A percentile compares a stretch with the other conserved stretches of the same genome.
Evolutionary conservation across 2,113 vertebrate genomes (phyloP).

Genomic region (Haemorhous mexicanus): DNA sequence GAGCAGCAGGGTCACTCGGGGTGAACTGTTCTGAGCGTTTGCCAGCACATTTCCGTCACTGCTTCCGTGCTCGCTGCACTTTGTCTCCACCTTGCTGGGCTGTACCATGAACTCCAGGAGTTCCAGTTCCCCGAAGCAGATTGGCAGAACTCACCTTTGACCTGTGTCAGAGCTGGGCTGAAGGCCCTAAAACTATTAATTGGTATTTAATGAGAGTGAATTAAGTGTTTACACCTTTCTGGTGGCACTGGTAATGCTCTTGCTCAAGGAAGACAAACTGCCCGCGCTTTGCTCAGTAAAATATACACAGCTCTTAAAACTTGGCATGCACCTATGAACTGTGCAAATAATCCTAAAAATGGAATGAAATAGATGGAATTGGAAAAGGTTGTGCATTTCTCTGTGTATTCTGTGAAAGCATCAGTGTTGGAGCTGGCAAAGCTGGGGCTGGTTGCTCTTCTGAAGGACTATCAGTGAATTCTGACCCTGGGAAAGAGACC

Average conservation of each 20-base stretch:
- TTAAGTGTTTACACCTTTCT: not conserved
- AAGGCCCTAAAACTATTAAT: not conserved
- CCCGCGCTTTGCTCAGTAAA: rapidly evolving
- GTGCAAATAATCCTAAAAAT: not conserved
- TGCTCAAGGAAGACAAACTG: not conserved
- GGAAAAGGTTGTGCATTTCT: too few relatives aligned
- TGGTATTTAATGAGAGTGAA: not conserved
- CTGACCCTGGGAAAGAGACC: not conserved
- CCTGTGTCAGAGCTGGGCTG: not conserved
- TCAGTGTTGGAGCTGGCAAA: not conserved
- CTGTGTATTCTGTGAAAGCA: not conserved
- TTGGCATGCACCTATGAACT: not conserved
- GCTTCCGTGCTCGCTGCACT: not conserved
- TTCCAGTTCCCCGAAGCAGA: not conserved
- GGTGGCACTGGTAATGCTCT: not conserved
- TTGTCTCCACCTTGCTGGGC: not conserved
- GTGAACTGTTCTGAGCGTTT: not conserved
- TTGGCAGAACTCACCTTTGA: not conserved
- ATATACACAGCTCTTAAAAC: not conserved
- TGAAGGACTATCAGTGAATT: not conserved
- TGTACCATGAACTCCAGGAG: rapidly evolving
- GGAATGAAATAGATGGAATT: not conserved
- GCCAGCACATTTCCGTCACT: not conserved
- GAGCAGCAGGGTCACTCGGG: not conserved
- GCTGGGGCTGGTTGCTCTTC: not conserved